Evolutionary conservation across 1,140 invertebrate genomes (phyloP), one percentile per base, ranked within the genome.

Genomic region (Cyrtorhinus lividipennis): DNA sequence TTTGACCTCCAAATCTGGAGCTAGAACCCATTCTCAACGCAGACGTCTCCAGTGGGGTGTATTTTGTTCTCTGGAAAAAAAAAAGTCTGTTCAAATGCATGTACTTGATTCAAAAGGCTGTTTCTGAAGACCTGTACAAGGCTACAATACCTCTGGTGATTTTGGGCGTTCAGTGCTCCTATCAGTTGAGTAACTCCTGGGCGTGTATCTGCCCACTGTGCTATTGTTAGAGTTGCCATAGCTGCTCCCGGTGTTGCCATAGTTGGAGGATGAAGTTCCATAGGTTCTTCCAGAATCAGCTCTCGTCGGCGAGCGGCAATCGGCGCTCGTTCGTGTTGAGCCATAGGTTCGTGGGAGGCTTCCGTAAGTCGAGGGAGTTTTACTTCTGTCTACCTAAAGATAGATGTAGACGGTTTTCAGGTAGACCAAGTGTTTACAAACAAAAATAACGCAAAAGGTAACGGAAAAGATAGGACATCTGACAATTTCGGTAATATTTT

Each of bases 1-100:
- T 68, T 56, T 66, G 67, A 10, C 65, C 65, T 0, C 67, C 67
- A 56, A 68, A 68, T 24, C 67, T 61, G 24, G 63, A 63, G n/a
- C 65, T 62, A 27, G 65, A 66, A 1, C 67, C 67, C 48, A 66
- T 62, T 20, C 66, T 23, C 3, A 67, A 56, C 8, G 60, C 53
- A 0, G 66, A 62, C 22, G 64, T 65, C 30, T 62, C 61, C n/a
- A 56, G 38, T 1, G 23, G 26, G 15, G n/a, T 59, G 25, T 27
- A 27, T 25, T 30, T 30, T 27, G 8, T 38, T 18, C 30, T n/a
- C 59, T 27, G 24, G 8, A 18, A 25, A 25, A 38, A 10, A 22
- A 5, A 38, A 38, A 8, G 5, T 38, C n/a, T n/a, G n/a, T n/a
- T n/a, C n/a, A n/a, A n/a, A n/a, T n/a, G n/a, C n/a, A n/a, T n/a